phyloP scores from a whole-genome alignment of 2,797 vertebrate genomes.

The Liasis olivaceus region DNA sequence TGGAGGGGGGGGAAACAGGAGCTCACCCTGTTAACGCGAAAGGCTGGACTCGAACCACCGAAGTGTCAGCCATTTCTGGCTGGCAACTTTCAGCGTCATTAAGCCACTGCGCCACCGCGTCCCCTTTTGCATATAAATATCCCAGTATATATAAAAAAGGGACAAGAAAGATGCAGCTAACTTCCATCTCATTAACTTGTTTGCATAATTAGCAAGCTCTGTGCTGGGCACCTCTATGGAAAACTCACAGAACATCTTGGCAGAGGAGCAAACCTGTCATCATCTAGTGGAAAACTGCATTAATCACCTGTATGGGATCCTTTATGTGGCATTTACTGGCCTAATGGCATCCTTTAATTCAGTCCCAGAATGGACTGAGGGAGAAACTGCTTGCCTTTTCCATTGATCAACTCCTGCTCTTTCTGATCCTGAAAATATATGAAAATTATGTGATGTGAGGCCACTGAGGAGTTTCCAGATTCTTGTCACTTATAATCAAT shows the following conservation, averaged over 20 bases:
- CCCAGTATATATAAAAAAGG: neutral
- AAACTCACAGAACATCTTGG: neutral
- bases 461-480: neutral
- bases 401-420: neutral
- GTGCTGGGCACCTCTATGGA: neutral
- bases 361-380: neutral
- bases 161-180: neutral
- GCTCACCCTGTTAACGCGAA: too few relatives aligned
- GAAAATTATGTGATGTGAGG: neutral
- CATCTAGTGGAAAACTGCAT: neutral
- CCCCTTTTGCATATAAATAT: too few relatives aligned
- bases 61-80: too few relatives aligned
- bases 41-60: too few relatives aligned
- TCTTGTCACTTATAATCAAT: neutral
- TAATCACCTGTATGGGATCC: neutral
- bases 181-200: neutral
- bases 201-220: neutral
- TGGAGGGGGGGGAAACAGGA: too few relatives aligned
- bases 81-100: too few relatives aligned
- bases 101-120: too few relatives aligned
- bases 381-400: neutral
- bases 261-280: neutral
- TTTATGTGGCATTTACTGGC: neutral
- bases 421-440: neutral
- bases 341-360: neutral